phyloP scores from a whole-genome alignment of 2,113 vertebrate genomes.

The Rhinichthys klamathensis region DNA sequence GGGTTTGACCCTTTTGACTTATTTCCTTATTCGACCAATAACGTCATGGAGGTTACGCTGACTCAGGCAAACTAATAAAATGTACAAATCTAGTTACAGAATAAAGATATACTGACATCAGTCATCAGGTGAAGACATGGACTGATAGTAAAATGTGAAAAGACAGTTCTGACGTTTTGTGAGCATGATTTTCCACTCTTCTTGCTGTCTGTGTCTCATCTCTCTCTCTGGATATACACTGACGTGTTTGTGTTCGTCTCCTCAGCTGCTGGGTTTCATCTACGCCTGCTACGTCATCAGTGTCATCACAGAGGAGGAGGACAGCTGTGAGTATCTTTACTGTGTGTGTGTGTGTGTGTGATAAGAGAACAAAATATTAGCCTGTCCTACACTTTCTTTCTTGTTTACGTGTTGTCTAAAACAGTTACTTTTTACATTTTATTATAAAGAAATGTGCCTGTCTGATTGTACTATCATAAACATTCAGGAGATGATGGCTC shows the following conservation, averaged over 20 bases:
- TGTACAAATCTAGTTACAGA: not conserved
- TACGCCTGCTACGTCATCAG: conserved; percentile 80
- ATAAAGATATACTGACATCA: not conserved
- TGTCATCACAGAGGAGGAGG: conserved; percentile 80
- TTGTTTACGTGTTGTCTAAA: not conserved
- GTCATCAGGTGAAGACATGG: not conserved
- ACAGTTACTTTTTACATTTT: not conserved
- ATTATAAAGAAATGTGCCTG: not conserved
- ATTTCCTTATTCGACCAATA: not conserved
- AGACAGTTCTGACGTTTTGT: not conserved
- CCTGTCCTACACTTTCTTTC: not conserved
- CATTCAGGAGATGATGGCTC: not conserved
- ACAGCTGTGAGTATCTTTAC: conserved; percentile 78
- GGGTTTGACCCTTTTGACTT: not conserved
- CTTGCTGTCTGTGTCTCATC: not conserved
- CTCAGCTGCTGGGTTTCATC: conserved; percentile 79
- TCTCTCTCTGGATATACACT: not conserved
- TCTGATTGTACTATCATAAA: not conserved
- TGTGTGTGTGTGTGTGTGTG: conserved; percentile 1
- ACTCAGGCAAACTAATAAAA: not conserved
- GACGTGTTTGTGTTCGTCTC: conserved; percentile 54
- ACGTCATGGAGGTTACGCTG: not conserved
- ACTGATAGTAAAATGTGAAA: not conserved
- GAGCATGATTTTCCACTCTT: not conserved
- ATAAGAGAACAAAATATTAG: not conserved